These are phyloP conservation scores for Scopus umbretta DNA, from an alignment of 2,113 vertebrate species.

Conservation along the genomic window DNA sequence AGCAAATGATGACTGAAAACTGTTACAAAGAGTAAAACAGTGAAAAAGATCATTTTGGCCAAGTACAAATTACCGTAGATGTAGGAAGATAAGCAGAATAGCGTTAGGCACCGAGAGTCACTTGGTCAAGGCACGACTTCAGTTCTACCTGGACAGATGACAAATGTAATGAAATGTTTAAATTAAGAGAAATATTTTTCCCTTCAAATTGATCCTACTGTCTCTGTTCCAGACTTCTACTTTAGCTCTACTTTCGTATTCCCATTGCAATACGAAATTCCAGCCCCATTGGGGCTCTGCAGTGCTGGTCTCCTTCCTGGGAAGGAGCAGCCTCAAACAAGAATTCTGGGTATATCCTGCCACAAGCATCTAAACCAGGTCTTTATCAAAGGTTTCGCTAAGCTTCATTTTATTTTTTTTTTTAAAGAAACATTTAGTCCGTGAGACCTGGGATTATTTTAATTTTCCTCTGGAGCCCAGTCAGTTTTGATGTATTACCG, in stretches of 20 bases:
- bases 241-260: neutral
- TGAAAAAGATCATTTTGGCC: neutral
- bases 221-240: neutral
- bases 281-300: too few relatives aligned
- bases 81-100: neutral
- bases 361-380: neutral
- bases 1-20: neutral
- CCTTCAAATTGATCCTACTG: neutral
- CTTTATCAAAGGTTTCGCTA: neutral
- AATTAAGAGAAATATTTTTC: neutral
- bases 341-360: neutral
- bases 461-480: neutral
- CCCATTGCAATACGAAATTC: too few relatives aligned
- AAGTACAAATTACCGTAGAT: neutral
- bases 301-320: neutral
- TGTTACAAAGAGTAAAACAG: neutral
- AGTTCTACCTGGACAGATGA: neutral
- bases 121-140: neutral
- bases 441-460: neutral
- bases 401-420: neutral
- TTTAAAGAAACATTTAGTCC: neutral
- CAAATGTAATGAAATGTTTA: neutral
- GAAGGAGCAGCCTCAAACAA: neutral
- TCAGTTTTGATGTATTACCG: neutral
- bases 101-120: neutral